Conservation (phyloP, 2,888 invertebrate genomes). For the Opisthograptis luteolata region DNA sequence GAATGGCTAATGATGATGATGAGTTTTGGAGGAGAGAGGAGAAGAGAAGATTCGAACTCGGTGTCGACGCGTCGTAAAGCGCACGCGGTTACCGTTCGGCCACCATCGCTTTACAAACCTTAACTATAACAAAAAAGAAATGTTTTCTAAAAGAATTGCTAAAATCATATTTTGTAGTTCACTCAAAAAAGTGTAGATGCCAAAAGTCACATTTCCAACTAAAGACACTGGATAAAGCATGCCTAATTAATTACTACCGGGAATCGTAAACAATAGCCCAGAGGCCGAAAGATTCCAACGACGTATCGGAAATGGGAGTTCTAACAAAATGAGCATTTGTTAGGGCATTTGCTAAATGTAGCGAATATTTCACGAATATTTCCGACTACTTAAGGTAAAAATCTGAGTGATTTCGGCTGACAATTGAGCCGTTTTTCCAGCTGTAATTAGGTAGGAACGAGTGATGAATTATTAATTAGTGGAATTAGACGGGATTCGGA, state of each 20-base stretch:
- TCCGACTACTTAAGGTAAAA: slow-evolving; percentile 39
- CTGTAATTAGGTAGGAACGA: slow-evolving; percentile 31
- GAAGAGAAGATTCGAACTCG: too few relatives aligned
- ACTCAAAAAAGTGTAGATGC: too few relatives aligned
- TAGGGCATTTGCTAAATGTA: slow-evolving; percentile 13
- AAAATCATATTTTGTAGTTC: too few relatives aligned
- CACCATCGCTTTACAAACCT: too few relatives aligned
- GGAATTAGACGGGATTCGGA: slow-evolving; percentile 33
- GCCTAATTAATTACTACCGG: slow-evolving; percentile 39
- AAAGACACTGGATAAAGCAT: too few relatives aligned
- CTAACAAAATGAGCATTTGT: slow-evolving; percentile 19
- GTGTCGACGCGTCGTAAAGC: too few relatives aligned
- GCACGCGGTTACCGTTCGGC: too few relatives aligned
- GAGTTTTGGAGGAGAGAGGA: too few relatives aligned
- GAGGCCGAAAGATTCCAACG: slow-evolving; percentile 16
- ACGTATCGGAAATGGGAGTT: slow-evolving; percentile 21
- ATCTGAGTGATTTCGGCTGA: slow-evolving; percentile 37
- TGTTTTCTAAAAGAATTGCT: too few relatives aligned
- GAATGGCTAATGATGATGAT: too few relatives aligned
- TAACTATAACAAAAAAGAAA: too few relatives aligned
- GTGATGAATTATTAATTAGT: slow-evolving; percentile 36
- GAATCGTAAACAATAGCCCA: slow-evolving; percentile 31
- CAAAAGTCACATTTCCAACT: too few relatives aligned
- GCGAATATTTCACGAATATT: slow-evolving; percentile 23
- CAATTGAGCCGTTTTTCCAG: slow-evolving; percentile 40